Evolutionary conservation across 2,797 vertebrate genomes (phyloP), one percentile per base, ranked within the genome.

Genomic region (Lutjanus argentimaculatus): DNA sequence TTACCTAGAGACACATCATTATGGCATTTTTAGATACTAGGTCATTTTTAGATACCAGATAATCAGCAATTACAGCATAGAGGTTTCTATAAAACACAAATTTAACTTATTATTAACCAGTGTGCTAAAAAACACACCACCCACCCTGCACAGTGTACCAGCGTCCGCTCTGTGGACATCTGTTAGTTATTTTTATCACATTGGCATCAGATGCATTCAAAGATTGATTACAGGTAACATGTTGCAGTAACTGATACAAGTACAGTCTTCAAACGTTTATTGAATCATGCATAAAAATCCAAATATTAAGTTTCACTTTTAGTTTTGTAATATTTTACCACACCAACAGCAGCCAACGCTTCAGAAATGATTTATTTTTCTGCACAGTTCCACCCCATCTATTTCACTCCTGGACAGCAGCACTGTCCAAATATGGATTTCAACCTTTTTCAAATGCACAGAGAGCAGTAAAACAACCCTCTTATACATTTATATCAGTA

Each of bases 401-500:
- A 51, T 75, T 89, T 74, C 11, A 64, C 10, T 80, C 17, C 45
- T 19, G 46, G 12, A 42, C 42, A 49, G 19, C 59, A 80, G n/a
- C 53, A 59, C 66, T 77, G 17, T 79, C 83, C 77, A 87, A 84
- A 85, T 84, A 83, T 80, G 72, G 70, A 72, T 77, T 78, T 72
- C 3, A 77, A 7, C 25, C 73, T 87, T 51, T 12, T 57, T 25
- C 22, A 58, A 62, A 55, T 42, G 11, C 13, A 52, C 6, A 67
- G 13, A n/a, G 12, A 36, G 12, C 8, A 22, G 17, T 43, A 36
- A 72, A 74, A 52, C 0, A 40, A 49, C 25, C 25, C 25, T 25
- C 25, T 2, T 19, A 12, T 7, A 61, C 9, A 45, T 52, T 21
- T 52, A 12, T 46, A 46, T 46, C 11, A 46, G 14, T n/a, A n/a